Evolutionary conservation across 2,888 invertebrate genomes (phyloP).

Genomic region (Megalurothrips usitatus): DNA sequence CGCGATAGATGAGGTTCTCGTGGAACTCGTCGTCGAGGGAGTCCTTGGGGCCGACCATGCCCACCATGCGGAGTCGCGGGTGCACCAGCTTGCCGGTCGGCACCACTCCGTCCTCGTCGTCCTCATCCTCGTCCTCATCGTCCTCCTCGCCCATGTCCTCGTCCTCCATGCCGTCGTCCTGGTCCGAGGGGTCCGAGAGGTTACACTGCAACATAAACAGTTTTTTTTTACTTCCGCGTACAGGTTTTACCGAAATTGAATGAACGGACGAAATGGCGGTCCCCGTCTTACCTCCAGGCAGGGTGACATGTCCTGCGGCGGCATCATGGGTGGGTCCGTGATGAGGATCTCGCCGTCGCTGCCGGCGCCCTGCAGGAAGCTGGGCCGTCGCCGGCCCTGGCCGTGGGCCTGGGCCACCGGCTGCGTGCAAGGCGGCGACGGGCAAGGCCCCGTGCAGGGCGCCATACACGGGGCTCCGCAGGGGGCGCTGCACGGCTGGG

Average conservation of each 20-base stretch:
- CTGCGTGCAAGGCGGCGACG: background rate
- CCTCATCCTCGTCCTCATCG: slow-evolving; percentile 29
- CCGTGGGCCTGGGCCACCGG: background rate
- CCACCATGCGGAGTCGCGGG: background rate
- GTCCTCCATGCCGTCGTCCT: slow-evolving; percentile 17
- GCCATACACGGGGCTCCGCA: background rate
- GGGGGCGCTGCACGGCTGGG: slow-evolving; percentile 32
- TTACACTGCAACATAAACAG: background rate
- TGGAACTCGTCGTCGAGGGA: slow-evolving; percentile 63
- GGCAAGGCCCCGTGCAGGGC: background rate
- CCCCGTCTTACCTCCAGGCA: background rate
- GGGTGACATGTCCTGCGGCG: slow-evolving; percentile 1
- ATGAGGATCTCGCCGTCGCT: slow-evolving; percentile 8
- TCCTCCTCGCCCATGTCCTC: slow-evolving; percentile 7
- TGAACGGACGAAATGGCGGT: background rate
- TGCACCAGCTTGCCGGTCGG: slow-evolving; percentile 7
- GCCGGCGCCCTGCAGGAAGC: background rate
- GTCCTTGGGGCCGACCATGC: slow-evolving; percentile 34
- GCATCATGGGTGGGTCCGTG: background rate
- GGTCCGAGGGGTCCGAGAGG: background rate
- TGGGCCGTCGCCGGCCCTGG: background rate
- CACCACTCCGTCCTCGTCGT: slow-evolving; percentile 10
- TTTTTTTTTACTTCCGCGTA: too few relatives aligned
- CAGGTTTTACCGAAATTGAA: too few relatives aligned
- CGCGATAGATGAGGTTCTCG: slow-evolving; percentile 72